Conservation (phyloP, 2,113 vertebrate species). For the Thamnophis sirtalis region DNA sequence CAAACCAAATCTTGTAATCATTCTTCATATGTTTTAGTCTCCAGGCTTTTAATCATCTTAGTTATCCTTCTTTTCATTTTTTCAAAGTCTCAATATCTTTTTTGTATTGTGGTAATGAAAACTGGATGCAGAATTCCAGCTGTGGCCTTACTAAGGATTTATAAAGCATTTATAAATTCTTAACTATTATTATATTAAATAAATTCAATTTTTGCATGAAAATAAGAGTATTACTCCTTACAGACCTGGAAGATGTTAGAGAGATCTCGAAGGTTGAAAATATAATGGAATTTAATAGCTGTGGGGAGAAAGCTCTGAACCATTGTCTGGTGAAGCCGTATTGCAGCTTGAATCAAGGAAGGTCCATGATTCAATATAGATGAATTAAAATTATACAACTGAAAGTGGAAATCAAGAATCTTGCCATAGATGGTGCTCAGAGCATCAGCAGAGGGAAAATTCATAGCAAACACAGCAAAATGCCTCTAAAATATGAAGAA, state of each 20-base stretch:
- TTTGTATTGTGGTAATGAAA: not conserved
- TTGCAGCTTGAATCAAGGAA: conserved; percentile 65
- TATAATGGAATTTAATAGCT: conserved; percentile 76
- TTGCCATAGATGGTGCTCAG: conserved; percentile 73
- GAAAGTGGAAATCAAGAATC: conserved; percentile 71
- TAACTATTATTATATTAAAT: not conserved
- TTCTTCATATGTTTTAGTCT: not conserved
- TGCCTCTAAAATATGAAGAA: conserved; percentile 67
- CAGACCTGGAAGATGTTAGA: conserved; percentile 75
- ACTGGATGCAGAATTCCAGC: not conserved
- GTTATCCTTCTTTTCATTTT: not conserved
- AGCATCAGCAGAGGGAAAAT: conserved; percentile 70
- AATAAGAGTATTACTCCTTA: not conserved
- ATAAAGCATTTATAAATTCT: not conserved
- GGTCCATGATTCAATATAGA: conserved; percentile 57
- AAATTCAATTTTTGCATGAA: not conserved
- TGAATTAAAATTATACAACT: conserved; percentile 61
- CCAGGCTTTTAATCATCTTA: not conserved
- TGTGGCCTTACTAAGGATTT: not conserved
- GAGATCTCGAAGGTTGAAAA: conserved; percentile 77
- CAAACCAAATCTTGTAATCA: not conserved
- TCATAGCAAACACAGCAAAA: conserved; percentile 80
- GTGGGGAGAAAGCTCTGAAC: conserved; percentile 71
- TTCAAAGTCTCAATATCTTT: not conserved
- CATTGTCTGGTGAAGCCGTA: conserved; percentile 70